Evolutionary conservation across 1,140 invertebrate species (phyloP).

Genomic region (Drosophila malerkotliana): DNA sequence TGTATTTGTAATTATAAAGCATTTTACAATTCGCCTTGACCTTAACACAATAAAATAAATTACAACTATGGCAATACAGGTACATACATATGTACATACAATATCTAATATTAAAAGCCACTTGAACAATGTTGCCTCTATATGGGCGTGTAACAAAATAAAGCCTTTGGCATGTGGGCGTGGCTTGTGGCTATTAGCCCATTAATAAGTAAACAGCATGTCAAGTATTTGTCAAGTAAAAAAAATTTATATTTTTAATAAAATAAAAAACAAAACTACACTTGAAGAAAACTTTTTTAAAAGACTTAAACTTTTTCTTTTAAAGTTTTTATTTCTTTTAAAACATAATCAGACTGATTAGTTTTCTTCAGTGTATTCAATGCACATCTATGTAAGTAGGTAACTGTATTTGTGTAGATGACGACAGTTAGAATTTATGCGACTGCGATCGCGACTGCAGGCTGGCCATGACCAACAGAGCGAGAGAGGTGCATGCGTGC

Average conservation of each 20-base stretch:
- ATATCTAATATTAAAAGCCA: background rate
- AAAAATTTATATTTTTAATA: no score
- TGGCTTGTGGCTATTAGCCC: constrained; percentile 34
- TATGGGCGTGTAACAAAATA: constrained; percentile 21
- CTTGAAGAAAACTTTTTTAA: no score
- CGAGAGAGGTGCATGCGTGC: constrained; percentile 37
- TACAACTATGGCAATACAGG: constrained; percentile 61
- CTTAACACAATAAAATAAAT: constrained; percentile 83
- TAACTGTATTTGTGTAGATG: constrained; percentile 12
- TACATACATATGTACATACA: background rate
- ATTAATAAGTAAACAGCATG: constrained; percentile 58
- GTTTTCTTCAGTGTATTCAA: background rate
- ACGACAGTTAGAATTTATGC: constrained; percentile 55
- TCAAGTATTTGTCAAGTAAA: constrained; percentile 17
- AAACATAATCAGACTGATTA: background rate
- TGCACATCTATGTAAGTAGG: background rate
- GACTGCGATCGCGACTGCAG: constrained; percentile 19
- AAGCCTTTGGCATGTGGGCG: constrained; percentile 28
- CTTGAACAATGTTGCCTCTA: constrained; percentile 3
- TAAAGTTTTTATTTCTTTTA: no score
- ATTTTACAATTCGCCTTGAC: constrained; percentile 75
- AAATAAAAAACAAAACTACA: no score
- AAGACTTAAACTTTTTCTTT: no score
- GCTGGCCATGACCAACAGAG: constrained; percentile 50
- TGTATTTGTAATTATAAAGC: constrained; percentile 60